Evolutionary conservation across 1,140 invertebrate species (phyloP).

Genomic region (Thaumatotibia leucotreta): DNA sequence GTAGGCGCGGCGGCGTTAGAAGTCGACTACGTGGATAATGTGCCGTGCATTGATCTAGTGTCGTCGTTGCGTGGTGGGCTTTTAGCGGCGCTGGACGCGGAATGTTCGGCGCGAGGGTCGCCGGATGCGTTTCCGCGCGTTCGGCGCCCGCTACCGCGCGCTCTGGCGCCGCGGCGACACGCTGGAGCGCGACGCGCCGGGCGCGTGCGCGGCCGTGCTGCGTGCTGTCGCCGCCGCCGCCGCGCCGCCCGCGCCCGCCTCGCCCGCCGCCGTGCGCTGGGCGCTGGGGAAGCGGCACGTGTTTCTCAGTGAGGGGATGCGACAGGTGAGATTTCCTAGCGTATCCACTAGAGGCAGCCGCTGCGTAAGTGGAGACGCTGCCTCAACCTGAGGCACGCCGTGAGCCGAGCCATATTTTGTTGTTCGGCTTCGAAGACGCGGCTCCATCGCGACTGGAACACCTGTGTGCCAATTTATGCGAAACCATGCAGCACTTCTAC

Average conservation of each 20-base stretch:
- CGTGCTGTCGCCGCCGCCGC: conserved; percentile 85
- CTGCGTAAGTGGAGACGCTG: too few relatives aligned
- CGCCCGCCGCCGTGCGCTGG: conserved; percentile 85
- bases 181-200: conserved; percentile 88
- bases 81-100: too few relatives aligned
- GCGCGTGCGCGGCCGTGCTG: conserved; percentile 80
- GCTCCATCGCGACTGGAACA: conserved; percentile 94
- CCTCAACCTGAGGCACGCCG: too few relatives aligned
- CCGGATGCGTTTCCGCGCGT: conserved; percentile 96
- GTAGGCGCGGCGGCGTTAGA: too few relatives aligned
- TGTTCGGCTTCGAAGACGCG: conserved; percentile 97
- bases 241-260: conserved; percentile 55
- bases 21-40: too few relatives aligned
- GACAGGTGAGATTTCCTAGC: conserved; percentile 82
- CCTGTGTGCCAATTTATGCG: conserved; percentile 95
- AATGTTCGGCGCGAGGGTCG: conserved; percentile 96
- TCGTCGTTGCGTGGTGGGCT: too few relatives aligned
- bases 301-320: conserved; percentile 94
- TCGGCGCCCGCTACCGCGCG: conserved; percentile 89
- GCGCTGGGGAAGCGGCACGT: conserved; percentile 95
- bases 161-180: conserved; percentile 83
- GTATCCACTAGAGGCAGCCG: too few relatives aligned
- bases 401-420: conserved; percentile 96
- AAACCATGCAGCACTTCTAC: conserved; percentile 98
- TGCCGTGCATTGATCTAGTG: too few relatives aligned